A percentile compares a stretch with the other conserved stretches of the same genome.
Evolutionary conservation across 2,888 invertebrate species (phyloP).

Genomic region (Esperia sulphurella): DNA sequence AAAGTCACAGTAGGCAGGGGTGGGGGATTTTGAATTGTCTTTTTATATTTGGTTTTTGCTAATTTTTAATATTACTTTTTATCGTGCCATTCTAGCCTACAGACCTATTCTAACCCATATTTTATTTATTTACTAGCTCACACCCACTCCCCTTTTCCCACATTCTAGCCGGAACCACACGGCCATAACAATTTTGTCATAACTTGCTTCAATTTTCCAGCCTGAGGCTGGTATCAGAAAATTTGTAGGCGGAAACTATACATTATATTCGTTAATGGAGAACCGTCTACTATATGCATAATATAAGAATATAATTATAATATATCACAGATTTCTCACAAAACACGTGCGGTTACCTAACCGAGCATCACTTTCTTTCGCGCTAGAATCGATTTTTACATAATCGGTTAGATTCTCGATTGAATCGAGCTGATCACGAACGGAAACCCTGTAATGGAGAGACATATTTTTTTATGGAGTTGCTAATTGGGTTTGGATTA

Average conservation of each 20-base stretch:
- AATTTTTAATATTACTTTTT: too few relatives aligned
- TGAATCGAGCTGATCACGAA: constrained; percentile 13
- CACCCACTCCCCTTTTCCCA: too few relatives aligned
- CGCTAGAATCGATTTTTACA: constrained; percentile 15
- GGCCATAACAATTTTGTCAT: too few relatives aligned
- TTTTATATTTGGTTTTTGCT: not conserved
- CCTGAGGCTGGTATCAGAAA: not conserved
- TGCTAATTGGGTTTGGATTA: constrained; percentile 9
- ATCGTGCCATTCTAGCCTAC: too few relatives aligned
- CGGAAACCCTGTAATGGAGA: constrained; percentile 6
- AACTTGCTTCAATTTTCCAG: too few relatives aligned
- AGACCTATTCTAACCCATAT: too few relatives aligned
- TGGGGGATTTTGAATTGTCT: not conserved
- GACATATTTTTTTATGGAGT: constrained; percentile 6
- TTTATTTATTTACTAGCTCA: too few relatives aligned
- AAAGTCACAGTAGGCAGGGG: not conserved
- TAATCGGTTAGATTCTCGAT: constrained; percentile 16
- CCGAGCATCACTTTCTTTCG: constrained; percentile 16
- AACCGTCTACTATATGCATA: not conserved
- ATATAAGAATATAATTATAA: not conserved
- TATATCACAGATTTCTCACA: constrained; percentile 13
- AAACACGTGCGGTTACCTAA: constrained; percentile 14
- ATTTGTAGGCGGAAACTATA: not conserved
- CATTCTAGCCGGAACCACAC: too few relatives aligned
- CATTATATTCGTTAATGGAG: not conserved